Base-by-base conservation (phyloP, 23 tunicate genomes). In the Diplosoma virens region DNA sequence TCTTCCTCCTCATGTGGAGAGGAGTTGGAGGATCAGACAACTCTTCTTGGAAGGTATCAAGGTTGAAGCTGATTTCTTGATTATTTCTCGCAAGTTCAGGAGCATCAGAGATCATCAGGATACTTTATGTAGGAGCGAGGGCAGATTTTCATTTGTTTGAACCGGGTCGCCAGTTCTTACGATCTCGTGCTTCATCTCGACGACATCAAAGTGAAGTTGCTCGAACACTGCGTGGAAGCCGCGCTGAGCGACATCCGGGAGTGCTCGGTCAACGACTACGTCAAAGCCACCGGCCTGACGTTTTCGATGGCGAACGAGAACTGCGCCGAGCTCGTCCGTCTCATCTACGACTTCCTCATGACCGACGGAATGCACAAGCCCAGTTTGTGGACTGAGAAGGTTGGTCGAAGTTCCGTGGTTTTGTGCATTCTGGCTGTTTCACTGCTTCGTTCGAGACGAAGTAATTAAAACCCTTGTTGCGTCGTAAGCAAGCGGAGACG, bases 191-290 rank as follows among this genome's bases (percentile, higher is more conserved):
- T 58, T 30, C 81, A 81, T 45, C 17, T 58, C 29, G 77, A 80
- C 14, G 60, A 70, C 9, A 59, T 85, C 25, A 92, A 92, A 76
- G 60, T 74, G 34, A 47, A 35, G 25, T 66, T 92, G 9, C 64
- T 92, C 52, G 87, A 92, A 54, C 86, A 73, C 14, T 92, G 97
- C 59, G 77, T 81, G 7, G 97, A 92, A 76, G 97, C 97, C 7
- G 92, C 97, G 22, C 46, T 80, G 35, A 67, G 76, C 37, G 97
- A 92, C 71, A 47, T 92, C 3, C 61, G 86, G 23, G 91, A 92
- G 48, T 25, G 66, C 20, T 67, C 90, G 3, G 71, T 65, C 0
- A 56, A 34, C 21, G 75, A 25, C 14, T 30, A 33, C 33, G 64
- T 50, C 33, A 83, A 75, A 47, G 36, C 71, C 25, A 31, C 66